These are phyloP conservation scores for Lordiphosa collinella DNA, from an alignment of 1,140 invertebrate species.

Conservation along the genomic window DNA sequence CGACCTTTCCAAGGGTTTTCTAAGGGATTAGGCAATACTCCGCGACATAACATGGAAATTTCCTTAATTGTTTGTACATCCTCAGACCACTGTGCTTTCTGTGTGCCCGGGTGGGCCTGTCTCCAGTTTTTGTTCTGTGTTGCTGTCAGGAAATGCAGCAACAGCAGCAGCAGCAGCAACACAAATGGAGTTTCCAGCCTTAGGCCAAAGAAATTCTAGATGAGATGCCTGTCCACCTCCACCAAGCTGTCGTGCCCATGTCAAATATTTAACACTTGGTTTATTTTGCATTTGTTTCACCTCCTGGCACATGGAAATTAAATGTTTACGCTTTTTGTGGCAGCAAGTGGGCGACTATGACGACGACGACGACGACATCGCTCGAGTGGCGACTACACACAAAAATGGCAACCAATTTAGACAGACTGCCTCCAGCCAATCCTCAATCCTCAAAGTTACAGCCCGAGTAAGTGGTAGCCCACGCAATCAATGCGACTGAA, in stretches of 20 bases:
- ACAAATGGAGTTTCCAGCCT: conserved; percentile 5
- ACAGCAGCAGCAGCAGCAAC: conserved; percentile 49
- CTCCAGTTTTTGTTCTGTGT: conserved; percentile 22
- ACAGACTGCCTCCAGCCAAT: conserved; percentile 7
- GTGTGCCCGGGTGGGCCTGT: conserved; percentile 26
- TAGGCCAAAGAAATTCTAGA: conserved; percentile 14
- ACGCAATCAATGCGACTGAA: conserved; percentile 47
- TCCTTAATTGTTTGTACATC: too few species aligned
- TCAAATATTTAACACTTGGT: conserved; percentile 77
- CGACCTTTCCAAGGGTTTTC: too few species aligned
- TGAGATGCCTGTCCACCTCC: conserved; percentile 1
- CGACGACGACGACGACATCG: conserved; percentile 14
- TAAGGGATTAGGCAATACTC: too few species aligned
- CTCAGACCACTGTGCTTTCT: conserved; percentile 10
- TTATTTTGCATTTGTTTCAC: conserved; percentile 58
- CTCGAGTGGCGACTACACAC: conserved; percentile 26
- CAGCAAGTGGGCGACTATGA: conserved; percentile 56
- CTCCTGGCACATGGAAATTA: conserved; percentile 65
- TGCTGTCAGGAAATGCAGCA: conserved; percentile 70
- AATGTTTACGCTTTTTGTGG: conserved; percentile 76
- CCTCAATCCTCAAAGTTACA: conserved; percentile 18
- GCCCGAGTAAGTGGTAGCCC: conserved; percentile 17
- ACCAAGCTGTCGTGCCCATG: conserved; percentile 40
- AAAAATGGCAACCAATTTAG: conserved; percentile 50
- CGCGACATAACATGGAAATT: too few species aligned